Percentiles rank a stretch among this genome's conserved stretches.
phyloP scores from a whole-genome alignment of 2,797 vertebrate species.

The Falco cherrug region DNA sequence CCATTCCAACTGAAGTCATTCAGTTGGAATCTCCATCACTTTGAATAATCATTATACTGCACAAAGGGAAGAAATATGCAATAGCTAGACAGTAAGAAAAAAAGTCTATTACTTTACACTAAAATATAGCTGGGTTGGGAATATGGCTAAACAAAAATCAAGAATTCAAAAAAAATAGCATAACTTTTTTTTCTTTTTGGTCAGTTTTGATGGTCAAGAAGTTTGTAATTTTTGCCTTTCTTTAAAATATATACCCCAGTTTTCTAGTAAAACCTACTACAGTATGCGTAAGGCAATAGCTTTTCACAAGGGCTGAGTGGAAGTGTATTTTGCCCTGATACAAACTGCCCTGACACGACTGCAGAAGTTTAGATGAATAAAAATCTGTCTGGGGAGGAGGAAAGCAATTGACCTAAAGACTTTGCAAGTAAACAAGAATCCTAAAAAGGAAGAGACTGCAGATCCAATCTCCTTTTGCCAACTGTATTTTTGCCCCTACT shows the following conservation, averaged over 20 bases:
- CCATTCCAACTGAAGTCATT: constrained; percentile 25
- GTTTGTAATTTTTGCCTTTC: not conserved
- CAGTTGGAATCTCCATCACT: constrained; percentile 39
- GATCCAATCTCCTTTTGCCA: not conserved
- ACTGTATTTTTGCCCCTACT: not conserved
- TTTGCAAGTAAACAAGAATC: constrained; percentile 5
- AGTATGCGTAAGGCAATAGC: not conserved
- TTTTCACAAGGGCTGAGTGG: not conserved
- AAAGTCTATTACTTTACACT: not conserved
- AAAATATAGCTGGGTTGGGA: not conserved
- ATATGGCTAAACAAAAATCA: not conserved
- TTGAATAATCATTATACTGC: not conserved
- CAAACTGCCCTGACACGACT: not conserved
- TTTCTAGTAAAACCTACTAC: not conserved
- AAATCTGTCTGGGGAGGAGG: not conserved
- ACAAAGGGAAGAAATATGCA: constrained; percentile 6
- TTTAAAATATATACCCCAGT: not conserved
- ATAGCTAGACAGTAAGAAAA: not conserved
- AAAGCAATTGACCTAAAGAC: not conserved
- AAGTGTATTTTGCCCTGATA: not conserved
- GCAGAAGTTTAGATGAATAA: not conserved
- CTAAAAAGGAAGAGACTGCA: not conserved
- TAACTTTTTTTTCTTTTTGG: not conserved
- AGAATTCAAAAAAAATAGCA: not conserved
- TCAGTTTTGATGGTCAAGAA: not conserved